These are phyloP conservation scores for Hexactinellida sp. DNA, from an alignment of 37 sponge, comb jelly and placozoan genomes.

Conservation along the genomic window DNA sequence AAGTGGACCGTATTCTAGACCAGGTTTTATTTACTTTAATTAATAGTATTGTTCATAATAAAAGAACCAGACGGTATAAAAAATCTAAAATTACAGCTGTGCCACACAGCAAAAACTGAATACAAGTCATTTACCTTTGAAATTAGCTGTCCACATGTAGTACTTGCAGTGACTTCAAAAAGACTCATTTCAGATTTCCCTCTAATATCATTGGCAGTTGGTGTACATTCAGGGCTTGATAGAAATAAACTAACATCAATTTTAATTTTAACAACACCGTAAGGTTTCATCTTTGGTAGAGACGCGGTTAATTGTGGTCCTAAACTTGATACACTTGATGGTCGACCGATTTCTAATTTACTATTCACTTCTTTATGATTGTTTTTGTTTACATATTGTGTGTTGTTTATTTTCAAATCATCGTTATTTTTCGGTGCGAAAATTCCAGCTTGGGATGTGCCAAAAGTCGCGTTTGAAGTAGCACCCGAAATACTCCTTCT, in stretches of 20 bases:
- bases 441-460: not conserved
- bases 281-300: not conserved
- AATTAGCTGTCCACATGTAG: not conserved
- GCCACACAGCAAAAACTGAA: too few relatives aligned
- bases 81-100: too few relatives aligned
- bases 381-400: not conserved
- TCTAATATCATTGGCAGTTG: not conserved
- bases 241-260: not conserved
- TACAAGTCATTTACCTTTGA: not conserved
- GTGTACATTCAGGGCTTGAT: not conserved
- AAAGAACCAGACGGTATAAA: too few relatives aligned
- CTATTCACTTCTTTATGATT: not conserved
- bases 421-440: not conserved
- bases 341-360: not conserved
- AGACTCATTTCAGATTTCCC: not conserved
- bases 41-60: too few relatives aligned
- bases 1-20: too few relatives aligned
- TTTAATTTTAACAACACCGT: not conserved
- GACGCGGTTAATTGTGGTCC: not conserved
- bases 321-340: not conserved
- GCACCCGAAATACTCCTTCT: slow-evolving; percentile 1
- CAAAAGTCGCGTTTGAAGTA: not conserved
- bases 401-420: not conserved
- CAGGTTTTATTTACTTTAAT: too few relatives aligned
- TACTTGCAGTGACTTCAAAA: not conserved